Base-by-base conservation (phyloP, 2,113 vertebrate genomes). In the Camarhynchus parvulus region DNA sequence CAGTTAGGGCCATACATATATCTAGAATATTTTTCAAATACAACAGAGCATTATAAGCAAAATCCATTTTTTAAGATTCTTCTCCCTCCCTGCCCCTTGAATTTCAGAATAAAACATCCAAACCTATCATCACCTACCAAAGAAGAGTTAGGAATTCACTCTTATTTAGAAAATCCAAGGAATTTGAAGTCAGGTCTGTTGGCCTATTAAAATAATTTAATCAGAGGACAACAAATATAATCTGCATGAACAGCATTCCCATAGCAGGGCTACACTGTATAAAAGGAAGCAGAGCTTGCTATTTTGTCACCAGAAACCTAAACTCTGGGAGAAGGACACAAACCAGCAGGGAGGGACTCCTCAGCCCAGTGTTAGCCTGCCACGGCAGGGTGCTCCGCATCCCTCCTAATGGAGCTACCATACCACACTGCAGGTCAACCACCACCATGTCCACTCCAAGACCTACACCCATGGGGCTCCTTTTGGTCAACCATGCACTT, bases 381-480 rank as follows among this genome's bases (percentile, higher is more conserved):
- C 27, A 35, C 1, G 1, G 1, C 4, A 13, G 21, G 15, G 19
- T 23, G 56, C 35, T 14, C 39, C 49, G 33, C 25, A 5, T 9
- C 10, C 64, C 66, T 28, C 25, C 2, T 0, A 22, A 27, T 0
- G 13, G 11, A 89, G 69, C 47, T 9, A 31, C 22, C 4, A 0
- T 0, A 44, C 4, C 63, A 18, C 11, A 5, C n/a, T 6, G 22
- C 15, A 42, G 18, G 7, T 7, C n/a, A 49, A 9, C 5, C 25
- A 22, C 20, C 0, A 1, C 15, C 42, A n/a, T 0, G 5, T 28
- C 66, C 21, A 5, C 41, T 10, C 17, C 0, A 0, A 74, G 37
- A 75, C 22, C 55, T 3, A 11, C 18, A 28, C 7, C 22, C 33
- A 82, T 2, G 5, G 42, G 56, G 15, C 25, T 59, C 27, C 11